These are phyloP conservation scores for Akabosia matsudoensis DNA, from an alignment of 1,140 invertebrate genomes.

Conservation along the genomic window DNA sequence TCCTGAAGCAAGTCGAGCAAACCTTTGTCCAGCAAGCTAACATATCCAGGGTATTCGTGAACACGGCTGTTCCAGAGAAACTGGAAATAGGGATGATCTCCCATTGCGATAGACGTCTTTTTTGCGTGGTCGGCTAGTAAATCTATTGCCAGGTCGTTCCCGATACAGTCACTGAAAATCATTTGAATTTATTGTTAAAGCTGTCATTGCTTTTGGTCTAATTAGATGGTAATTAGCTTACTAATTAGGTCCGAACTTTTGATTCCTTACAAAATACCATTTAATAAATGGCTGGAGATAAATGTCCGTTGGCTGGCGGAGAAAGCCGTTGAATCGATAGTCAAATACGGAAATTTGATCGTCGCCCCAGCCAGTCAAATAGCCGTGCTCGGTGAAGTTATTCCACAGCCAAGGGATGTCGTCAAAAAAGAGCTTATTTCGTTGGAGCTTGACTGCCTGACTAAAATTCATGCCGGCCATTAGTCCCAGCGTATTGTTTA, in stretches of 20 bases:
- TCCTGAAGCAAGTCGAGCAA: conserved; percentile 50
- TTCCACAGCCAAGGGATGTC: conserved; percentile 51
- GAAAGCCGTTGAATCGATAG: conserved; percentile 52
- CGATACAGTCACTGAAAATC: not conserved
- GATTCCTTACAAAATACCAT: conserved; percentile 3
- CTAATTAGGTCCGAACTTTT: not conserved
- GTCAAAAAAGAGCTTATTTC: conserved; percentile 47
- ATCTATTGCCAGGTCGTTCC: not conserved
- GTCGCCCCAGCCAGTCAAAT: conserved; percentile 51
- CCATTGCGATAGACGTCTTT: not conserved
- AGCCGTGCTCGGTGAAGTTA: conserved; percentile 48
- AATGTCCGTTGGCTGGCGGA: conserved; percentile 52
- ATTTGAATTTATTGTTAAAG: not conserved
- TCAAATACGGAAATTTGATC: conserved; percentile 53
- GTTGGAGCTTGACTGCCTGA: not conserved
- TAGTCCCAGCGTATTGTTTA: not conserved
- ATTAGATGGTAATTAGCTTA: not conserved
- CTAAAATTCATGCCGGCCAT: not conserved
- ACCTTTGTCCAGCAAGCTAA: conserved; percentile 58
- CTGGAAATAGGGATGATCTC: conserved; percentile 2
- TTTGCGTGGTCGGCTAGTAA: not conserved
- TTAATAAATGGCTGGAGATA: conserved; percentile 36
- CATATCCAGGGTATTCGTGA: not conserved
- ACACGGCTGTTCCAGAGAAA: not conserved
- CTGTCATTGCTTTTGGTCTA: not conserved